A percentile compares a stretch with the other conserved stretches of the same genome.
Conservation (phyloP, 1,140 invertebrate genomes). For the Reticulitermes speratus region DNA sequence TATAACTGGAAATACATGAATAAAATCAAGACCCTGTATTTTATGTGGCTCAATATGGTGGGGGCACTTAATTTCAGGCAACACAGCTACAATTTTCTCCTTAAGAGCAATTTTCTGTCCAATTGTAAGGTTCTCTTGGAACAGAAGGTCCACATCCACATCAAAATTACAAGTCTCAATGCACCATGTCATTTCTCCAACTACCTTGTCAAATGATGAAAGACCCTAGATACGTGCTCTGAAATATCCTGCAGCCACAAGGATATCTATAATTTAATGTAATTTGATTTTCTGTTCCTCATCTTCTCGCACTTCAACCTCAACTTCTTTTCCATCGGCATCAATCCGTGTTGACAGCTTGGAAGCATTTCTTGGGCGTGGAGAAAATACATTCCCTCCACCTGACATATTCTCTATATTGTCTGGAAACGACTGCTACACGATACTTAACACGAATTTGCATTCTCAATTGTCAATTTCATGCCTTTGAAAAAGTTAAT, state of each 20-base stretch:
- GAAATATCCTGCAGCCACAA: slow-evolving; percentile 93
- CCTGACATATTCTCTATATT: background rate
- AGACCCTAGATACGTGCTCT: slow-evolving; percentile 90
- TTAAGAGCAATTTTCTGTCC: slow-evolving; percentile 96
- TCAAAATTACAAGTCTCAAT: slow-evolving; percentile 94
- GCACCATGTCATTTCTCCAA: slow-evolving; percentile 97
- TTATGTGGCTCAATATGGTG: slow-evolving; percentile 94
- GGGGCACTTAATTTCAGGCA: slow-evolving; percentile 93
- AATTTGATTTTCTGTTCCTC: slow-evolving; percentile 88
- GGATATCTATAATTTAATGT: slow-evolving; percentile 86
- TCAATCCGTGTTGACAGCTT: slow-evolving; percentile 25
- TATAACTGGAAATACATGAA: slow-evolving; percentile 92
- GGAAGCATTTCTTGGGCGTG: slow-evolving; percentile 6
- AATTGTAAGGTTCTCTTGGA: slow-evolving; percentile 94
- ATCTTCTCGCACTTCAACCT: slow-evolving; percentile 80
- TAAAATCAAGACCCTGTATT: slow-evolving; percentile 95
- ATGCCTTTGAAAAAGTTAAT: too few relatives aligned
- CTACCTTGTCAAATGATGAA: slow-evolving; percentile 93
- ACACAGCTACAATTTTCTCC: slow-evolving; percentile 90
- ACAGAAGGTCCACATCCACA: slow-evolving; percentile 91
- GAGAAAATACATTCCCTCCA: slow-evolving; percentile 11
- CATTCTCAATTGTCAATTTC: background rate
- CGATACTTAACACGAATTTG: background rate
- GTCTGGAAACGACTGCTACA: background rate
- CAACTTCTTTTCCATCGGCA: slow-evolving; percentile 23